These are phyloP conservation scores for Lacanobia wlatinum DNA, from an alignment of 2,888 invertebrate species.

Conservation along the genomic window DNA sequence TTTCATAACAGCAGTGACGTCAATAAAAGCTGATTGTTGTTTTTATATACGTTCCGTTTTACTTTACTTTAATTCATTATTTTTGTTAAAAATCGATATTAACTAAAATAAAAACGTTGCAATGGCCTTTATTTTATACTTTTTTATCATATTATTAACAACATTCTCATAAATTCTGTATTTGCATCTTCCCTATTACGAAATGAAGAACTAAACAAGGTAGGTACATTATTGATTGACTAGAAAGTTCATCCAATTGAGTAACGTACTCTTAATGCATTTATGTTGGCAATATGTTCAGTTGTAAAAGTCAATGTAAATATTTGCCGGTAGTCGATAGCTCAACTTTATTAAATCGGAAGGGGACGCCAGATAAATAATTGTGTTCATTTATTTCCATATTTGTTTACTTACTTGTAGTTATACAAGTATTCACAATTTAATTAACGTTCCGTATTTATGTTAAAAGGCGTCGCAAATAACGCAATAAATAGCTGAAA, in stretches of 20 bases:
- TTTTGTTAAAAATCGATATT: too few relatives aligned
- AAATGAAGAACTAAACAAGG: neutral
- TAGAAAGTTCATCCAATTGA: neutral
- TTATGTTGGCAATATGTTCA: slow-evolving; percentile 10
- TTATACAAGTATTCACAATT: slow-evolving; percentile 44
- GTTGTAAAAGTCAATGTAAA: slow-evolving; percentile 44
- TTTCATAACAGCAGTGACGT: too few relatives aligned
- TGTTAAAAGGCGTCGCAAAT: slow-evolving; percentile 15
- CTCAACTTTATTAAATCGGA: slow-evolving; percentile 60
- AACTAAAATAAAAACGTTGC: too few relatives aligned
- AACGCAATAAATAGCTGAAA: neutral
- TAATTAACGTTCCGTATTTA: slow-evolving; percentile 45
- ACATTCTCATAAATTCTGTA: too few relatives aligned
- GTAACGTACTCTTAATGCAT: neutral
- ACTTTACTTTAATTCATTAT: too few relatives aligned
- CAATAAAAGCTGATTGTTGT: too few relatives aligned
- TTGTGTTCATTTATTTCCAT: slow-evolving; percentile 48
- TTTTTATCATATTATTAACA: too few relatives aligned
- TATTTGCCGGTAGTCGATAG: slow-evolving; percentile 36
- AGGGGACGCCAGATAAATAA: slow-evolving; percentile 51
- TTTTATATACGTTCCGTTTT: too few relatives aligned
- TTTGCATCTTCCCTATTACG: too few relatives aligned
- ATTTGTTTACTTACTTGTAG: slow-evolving; percentile 44
- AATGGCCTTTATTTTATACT: too few relatives aligned
- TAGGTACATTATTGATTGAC: neutral